phyloP scores from a whole-genome alignment of 2,888 invertebrate species.

The Nemapogon koenigi region DNA sequence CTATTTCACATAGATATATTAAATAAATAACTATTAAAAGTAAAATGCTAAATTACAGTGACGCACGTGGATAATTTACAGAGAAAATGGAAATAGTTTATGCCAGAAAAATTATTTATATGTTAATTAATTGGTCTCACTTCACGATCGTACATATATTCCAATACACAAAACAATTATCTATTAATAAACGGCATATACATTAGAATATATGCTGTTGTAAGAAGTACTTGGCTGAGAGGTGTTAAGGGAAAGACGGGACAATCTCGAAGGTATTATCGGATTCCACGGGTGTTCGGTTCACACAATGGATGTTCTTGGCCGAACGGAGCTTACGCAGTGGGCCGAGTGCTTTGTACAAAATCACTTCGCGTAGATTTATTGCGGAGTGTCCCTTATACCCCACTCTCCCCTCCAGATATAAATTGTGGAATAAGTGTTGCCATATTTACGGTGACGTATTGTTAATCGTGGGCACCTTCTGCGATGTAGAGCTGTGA shows the following conservation, averaged over 20 bases:
- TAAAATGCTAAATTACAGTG: too few species aligned
- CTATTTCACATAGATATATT: too few species aligned
- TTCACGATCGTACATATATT: too few species aligned
- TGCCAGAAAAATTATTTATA: too few species aligned
- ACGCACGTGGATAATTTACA: too few species aligned
- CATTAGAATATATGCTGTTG: too few species aligned
- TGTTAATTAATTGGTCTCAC: too few species aligned
- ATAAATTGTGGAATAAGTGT: conserved; percentile 62
- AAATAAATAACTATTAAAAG: too few species aligned
- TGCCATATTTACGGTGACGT: conserved; percentile 64
- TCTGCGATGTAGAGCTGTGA: conserved; percentile 32
- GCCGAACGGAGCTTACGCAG: conserved; percentile 50
- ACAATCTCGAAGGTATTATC: conserved; percentile 61
- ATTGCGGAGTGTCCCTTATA: conserved; percentile 48
- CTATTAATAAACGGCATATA: too few species aligned
- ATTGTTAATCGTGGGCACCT: conserved; percentile 54
- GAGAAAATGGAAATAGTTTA: too few species aligned
- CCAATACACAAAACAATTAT: too few species aligned
- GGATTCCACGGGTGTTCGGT: conserved; percentile 54
- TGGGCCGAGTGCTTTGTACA: conserved; percentile 59
- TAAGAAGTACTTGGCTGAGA: conserved; percentile 18
- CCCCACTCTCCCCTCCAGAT: conserved; percentile 40
- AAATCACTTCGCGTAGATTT: conserved; percentile 60
- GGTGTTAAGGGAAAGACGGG: conserved; percentile 58
- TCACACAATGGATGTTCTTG: conserved; percentile 52